phyloP scores from a whole-genome alignment of 2,888 invertebrate genomes.

The Toxonevra muliebris region DNA sequence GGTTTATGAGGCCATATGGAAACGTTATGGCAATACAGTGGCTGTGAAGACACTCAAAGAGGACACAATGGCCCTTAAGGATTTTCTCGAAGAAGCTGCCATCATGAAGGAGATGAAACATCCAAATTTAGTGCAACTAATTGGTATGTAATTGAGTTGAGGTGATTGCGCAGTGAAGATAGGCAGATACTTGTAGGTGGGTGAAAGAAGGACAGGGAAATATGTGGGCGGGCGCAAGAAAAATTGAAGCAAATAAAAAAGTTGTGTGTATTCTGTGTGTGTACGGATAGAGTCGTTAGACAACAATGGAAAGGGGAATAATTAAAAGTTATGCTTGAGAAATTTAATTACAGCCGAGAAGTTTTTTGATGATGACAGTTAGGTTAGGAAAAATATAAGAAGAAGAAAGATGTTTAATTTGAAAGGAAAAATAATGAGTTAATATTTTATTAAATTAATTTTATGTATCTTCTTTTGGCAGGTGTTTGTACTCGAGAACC shows the following conservation, averaged over 20 bases:
- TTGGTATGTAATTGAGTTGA: constrained; percentile 64
- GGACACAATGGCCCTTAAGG: constrained; percentile 99
- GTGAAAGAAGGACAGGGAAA: background rate
- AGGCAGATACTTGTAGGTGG: background rate
- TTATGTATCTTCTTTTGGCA: constrained; percentile 34
- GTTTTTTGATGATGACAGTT: too few species aligned
- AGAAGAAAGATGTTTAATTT: too few species aligned
- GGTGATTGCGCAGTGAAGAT: background rate
- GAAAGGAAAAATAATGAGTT: too few species aligned
- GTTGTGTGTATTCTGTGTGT: too few species aligned
- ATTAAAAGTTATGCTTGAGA: constrained; percentile 15
- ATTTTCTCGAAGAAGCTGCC: constrained; percentile 98
- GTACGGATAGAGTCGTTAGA: too few species aligned
- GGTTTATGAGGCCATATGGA: constrained; percentile 98
- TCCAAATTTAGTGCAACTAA: constrained; percentile 95
- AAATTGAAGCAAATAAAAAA: too few species aligned
- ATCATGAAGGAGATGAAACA: constrained; percentile 99
- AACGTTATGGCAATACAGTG: constrained; percentile 92
- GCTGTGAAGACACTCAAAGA: constrained; percentile 99
- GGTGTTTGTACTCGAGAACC: constrained; percentile 99
- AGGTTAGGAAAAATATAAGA: too few species aligned
- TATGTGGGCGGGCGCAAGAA: too few species aligned
- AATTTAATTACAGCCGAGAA: constrained; percentile 11
- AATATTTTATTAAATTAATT: constrained; percentile 4
- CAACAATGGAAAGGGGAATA: background rate